These are phyloP conservation scores for Apamea crenata DNA, from an alignment of 2,888 invertebrate species.

Conservation along the genomic window DNA sequence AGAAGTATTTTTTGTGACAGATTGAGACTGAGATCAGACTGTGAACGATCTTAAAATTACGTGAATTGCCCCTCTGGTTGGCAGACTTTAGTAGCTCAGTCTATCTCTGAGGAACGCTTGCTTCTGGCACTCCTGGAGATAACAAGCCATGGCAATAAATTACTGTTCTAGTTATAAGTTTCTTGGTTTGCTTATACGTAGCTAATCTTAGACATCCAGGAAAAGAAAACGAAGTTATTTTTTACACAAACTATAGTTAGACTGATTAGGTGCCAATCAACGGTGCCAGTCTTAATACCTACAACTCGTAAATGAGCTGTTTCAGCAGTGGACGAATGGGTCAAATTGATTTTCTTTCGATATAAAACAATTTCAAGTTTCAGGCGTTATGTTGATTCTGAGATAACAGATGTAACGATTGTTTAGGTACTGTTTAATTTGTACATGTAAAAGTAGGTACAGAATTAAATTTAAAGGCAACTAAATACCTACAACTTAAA, in stretches of 20 bases:
- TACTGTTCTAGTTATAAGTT: neutral
- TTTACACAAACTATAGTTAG: neutral
- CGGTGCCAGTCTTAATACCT: too few relatives aligned
- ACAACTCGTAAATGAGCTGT: neutral
- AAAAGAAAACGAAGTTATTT: neutral
- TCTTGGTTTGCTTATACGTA: neutral
- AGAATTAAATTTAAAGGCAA: neutral
- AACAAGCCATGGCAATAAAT: neutral
- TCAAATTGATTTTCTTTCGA: neutral
- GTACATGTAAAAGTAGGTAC: neutral
- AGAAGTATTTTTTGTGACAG: too few relatives aligned
- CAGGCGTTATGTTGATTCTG: neutral
- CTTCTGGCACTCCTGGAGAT: neutral
- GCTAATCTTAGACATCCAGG: neutral
- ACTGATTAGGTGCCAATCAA: too few relatives aligned
- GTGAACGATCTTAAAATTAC: too few relatives aligned
- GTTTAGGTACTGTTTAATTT: neutral
- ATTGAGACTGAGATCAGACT: too few relatives aligned
- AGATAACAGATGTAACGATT: neutral
- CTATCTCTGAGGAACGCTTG: too few relatives aligned
- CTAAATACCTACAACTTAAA: neutral
- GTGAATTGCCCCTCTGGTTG: too few relatives aligned
- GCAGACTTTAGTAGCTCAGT: neutral
- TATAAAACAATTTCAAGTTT: neutral
- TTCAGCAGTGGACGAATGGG: neutral